A percentile compares a stretch with the other conserved stretches of the same genome.
Conservation (phyloP, 2,888 invertebrate genomes). For the Cremastinae sp. region DNA sequence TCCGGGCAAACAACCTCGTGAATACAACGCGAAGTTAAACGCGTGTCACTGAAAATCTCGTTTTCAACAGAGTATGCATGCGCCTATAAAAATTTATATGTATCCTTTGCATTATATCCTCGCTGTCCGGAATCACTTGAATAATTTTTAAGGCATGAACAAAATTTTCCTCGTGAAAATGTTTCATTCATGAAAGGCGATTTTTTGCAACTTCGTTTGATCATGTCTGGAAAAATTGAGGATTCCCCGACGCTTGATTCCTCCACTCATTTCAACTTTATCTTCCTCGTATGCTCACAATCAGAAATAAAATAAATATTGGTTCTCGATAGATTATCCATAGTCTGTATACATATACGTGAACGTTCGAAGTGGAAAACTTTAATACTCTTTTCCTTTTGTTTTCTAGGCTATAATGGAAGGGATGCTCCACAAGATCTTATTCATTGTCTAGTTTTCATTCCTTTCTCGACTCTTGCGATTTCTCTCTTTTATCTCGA, state of each 20-base stretch:
- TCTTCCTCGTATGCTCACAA: not conserved
- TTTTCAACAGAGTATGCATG: not conserved
- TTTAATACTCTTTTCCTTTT: slow-evolving; percentile 32
- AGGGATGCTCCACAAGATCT: not conserved
- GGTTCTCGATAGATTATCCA: slow-evolving; percentile 27
- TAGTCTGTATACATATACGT: slow-evolving; percentile 9
- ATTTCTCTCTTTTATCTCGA: not conserved
- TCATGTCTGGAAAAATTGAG: slow-evolving; percentile 37
- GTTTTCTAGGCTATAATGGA: not conserved
- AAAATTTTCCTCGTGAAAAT: not conserved
- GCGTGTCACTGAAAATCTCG: not conserved
- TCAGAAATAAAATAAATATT: slow-evolving; percentile 47
- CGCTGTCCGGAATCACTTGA: no score
- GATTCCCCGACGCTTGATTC: not conserved
- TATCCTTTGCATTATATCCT: no score
- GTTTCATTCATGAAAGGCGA: slow-evolving; percentile 14
- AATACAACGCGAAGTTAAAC: slow-evolving; percentile 1
- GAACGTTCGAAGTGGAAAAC: slow-evolving; percentile 14
- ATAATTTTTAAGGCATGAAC: not conserved
- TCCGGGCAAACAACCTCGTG: slow-evolving; percentile 14
- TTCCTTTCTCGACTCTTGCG: not conserved
- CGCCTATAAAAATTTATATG: no score
- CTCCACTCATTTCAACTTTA: not conserved
- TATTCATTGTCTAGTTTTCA: not conserved
- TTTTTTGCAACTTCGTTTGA: slow-evolving; percentile 39